A percentile compares a stretch with the other conserved stretches of the same genome.
Evolutionary conservation across 2,888 invertebrate genomes (phyloP).

Genomic region (Tenthredo notha): DNA sequence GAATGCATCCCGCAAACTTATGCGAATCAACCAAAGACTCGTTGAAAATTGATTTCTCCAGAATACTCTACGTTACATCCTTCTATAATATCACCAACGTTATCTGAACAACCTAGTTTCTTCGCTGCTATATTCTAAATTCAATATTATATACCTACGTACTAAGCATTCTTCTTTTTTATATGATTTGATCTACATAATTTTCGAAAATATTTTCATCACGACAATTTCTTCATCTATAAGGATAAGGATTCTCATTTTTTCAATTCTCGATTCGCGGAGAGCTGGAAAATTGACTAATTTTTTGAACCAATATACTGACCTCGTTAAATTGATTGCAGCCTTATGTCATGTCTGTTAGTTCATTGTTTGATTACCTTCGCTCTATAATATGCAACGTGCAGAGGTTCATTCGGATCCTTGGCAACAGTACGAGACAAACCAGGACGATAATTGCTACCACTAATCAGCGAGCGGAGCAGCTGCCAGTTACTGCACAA

Average conservation of each 20-base stretch:
- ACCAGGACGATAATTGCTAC: constrained; percentile 72
- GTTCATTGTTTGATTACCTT: constrained; percentile 20
- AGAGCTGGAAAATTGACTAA: neutral
- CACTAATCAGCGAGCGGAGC: constrained; percentile 71
- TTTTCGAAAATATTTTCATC: neutral
- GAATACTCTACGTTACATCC: neutral
- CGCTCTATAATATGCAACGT: constrained; percentile 27
- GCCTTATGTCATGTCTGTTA: constrained; percentile 12
- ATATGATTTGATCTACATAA: no score
- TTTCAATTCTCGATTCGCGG: neutral
- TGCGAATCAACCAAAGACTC: constrained; percentile 35
- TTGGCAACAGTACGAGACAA: constrained; percentile 17
- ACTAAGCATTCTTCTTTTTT: no score
- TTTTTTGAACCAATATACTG: neutral
- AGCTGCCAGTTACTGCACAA: constrained; percentile 61
- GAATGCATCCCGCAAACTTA: constrained; percentile 45
- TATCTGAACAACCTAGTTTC: neutral
- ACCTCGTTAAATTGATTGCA: neutral
- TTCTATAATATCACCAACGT: neutral
- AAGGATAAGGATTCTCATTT: neutral
- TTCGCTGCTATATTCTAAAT: neutral
- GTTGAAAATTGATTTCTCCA: constrained; percentile 32
- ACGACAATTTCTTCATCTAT: neutral
- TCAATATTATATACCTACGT: neutral
- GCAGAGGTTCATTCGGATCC: constrained; percentile 36